Conservation (phyloP, 2,113 vertebrate species). For the Serranochromis macrocephalus region DNA sequence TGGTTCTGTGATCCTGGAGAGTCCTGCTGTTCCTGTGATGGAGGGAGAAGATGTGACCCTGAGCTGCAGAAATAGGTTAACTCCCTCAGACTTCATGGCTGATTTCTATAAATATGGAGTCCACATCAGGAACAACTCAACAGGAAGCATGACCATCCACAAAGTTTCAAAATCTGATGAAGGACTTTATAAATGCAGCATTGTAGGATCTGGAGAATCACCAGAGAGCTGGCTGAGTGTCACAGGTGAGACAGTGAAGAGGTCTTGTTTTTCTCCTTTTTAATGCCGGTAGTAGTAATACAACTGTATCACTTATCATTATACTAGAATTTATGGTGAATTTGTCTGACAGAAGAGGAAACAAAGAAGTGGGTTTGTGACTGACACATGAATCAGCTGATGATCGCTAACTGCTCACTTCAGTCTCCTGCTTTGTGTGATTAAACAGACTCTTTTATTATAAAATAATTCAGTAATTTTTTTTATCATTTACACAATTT, state of each 20-base stretch:
- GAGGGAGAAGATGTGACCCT: neutral
- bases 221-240: neutral
- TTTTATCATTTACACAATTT: neutral
- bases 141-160: neutral
- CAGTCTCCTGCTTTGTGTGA: neutral
- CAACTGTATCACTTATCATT: neutral
- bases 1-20: neutral
- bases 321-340: neutral
- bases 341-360: neutral
- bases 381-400: neutral
- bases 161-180: neutral
- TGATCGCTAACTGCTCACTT: accelerated
- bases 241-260: neutral
- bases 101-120: neutral
- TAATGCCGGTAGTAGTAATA: neutral
- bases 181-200: neutral
- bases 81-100: neutral
- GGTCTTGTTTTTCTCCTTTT: neutral
- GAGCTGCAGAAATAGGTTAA: neutral
- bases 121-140: neutral
- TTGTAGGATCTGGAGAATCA: accelerated
- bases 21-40: neutral
- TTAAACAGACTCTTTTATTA: neutral
- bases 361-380: neutral
- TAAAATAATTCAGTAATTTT: accelerated